Base-by-base conservation (phyloP, 2,888 invertebrate genomes). In the Pristionchus entomophagus region DNA sequence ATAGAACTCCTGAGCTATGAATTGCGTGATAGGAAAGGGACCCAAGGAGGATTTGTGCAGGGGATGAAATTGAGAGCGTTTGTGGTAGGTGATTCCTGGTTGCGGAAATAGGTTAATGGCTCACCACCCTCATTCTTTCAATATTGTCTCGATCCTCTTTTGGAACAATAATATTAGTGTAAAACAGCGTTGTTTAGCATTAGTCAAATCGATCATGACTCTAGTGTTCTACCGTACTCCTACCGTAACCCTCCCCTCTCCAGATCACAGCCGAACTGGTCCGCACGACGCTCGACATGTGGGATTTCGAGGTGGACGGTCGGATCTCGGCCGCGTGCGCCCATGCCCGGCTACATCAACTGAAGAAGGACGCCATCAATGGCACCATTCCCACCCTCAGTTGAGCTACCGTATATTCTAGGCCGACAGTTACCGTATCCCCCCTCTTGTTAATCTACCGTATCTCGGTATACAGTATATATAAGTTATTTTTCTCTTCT, bases 291-390 rank as follows among this genome's bases (percentile, higher is more conserved):
- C 12, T 29, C 10, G 91, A 91, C 45, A 91, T 91, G 91, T 91
- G 91, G 91, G 91, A 91, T 73, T 80, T 69, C 80, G 91, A 91
- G 80, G 90, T 90, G 51, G 92, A 91, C 56, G 91, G 88, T 4
- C 91, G 91, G 14, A 87, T 91, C 45, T 90, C 91, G 6, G 90
- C 92, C 14, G 88, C 88, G 19, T 91, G 91, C 83, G 91, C 91
- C 26, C 80, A 87, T 45, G 90, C 91, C 49, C 87, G 91, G 14
- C 32, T 90, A 32, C 22, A 38, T 17, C 22, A 29, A 17, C 12
- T 78, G 77, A n/a, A 14, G 49, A 49, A 29, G 29, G 49, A 78
- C 14, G 77, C 77, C 26, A 78, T 45, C 29, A 22, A 22, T 49
- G 49, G 49, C 10, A 49, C 77, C 45, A 45, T 78, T 35, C 49